phyloP scores from a whole-genome alignment of 2,888 invertebrate genomes.

The Agrilus cyanescens region DNA sequence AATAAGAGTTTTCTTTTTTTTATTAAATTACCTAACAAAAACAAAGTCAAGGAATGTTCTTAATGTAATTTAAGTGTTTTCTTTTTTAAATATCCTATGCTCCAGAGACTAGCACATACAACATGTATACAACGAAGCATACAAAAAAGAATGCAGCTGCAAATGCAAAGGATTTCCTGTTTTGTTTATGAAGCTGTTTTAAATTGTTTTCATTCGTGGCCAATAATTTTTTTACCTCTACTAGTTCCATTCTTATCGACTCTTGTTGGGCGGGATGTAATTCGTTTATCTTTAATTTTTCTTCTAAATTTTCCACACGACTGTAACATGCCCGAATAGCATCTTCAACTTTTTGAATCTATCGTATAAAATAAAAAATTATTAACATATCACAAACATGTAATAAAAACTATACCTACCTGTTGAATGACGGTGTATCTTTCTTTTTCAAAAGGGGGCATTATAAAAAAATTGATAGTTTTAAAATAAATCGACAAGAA shows the following conservation, averaged over 20 bases:
- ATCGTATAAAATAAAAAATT: constrained; percentile 7
- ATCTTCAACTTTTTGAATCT: constrained; percentile 29
- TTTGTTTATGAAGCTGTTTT: constrained; percentile 26
- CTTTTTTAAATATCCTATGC: not conserved
- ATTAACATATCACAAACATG: not conserved
- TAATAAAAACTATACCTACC: constrained; percentile 6
- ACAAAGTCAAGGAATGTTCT: too few relatives aligned
- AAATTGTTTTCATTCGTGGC: constrained; percentile 27
- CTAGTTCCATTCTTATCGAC: constrained; percentile 24
- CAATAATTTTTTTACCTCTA: constrained; percentile 29
- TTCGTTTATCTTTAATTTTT: constrained; percentile 20
- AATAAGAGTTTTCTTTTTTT: too few relatives aligned
- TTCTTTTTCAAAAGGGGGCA: not conserved
- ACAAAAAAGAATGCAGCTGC: constrained; percentile 23
- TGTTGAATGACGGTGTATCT: constrained; percentile 8
- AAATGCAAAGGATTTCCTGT: constrained; percentile 25
- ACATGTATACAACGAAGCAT: constrained; percentile 25
- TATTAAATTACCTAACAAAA: too few relatives aligned
- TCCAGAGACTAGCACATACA: constrained; percentile 23
- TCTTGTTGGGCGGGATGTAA: constrained; percentile 22
- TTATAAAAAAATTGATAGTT: too few relatives aligned
- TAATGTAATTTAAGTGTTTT: too few relatives aligned
- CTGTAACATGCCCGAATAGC: constrained; percentile 25
- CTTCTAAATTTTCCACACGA: constrained; percentile 24
- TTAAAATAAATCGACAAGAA: too few relatives aligned